These are phyloP conservation scores for Erebia ligea DNA, from an alignment of 2,888 invertebrate species.

Conservation along the genomic window DNA sequence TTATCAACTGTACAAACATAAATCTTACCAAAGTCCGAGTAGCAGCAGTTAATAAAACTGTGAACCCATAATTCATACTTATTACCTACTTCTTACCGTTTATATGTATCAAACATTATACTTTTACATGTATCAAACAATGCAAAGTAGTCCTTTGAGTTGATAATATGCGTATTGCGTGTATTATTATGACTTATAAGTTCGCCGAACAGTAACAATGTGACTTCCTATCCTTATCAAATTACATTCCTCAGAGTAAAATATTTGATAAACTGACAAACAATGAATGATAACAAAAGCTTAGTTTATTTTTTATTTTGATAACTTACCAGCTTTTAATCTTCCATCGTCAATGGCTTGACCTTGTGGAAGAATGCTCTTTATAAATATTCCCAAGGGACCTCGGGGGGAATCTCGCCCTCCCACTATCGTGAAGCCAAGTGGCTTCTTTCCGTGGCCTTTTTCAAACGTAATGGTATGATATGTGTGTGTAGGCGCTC, in stretches of 20 bases:
- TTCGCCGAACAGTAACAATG: slow-evolving; percentile 57
- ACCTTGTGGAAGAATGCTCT: slow-evolving; percentile 91
- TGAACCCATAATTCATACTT: slow-evolving; percentile 19
- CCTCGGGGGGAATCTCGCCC: slow-evolving; percentile 93
- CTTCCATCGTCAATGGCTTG: slow-evolving; percentile 93
- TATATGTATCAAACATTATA: slow-evolving; percentile 25
- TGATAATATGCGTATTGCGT: slow-evolving; percentile 2
- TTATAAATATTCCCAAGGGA: slow-evolving; percentile 93
- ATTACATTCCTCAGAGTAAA: slow-evolving; percentile 50
- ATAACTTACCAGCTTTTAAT: slow-evolving; percentile 88
- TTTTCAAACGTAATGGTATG: slow-evolving; percentile 90
- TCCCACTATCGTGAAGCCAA: slow-evolving; percentile 95
- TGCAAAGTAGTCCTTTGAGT: slow-evolving; percentile 47
- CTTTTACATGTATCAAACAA: slow-evolving; percentile 29
- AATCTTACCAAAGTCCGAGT: slow-evolving; percentile 17
- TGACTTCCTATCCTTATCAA: slow-evolving; percentile 62
- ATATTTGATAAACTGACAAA: slow-evolving; percentile 24
- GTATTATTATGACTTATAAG: slow-evolving; percentile 37
- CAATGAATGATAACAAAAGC: background rate
- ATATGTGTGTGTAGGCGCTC: slow-evolving; percentile 87
- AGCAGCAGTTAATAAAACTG: slow-evolving; percentile 8
- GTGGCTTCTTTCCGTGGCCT: slow-evolving; percentile 91
- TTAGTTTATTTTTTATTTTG: background rate
- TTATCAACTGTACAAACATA: slow-evolving; percentile 20
- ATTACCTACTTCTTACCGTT: slow-evolving; percentile 26